phyloP scores from a whole-genome alignment of 2,888 invertebrate species.

The Eilema griseolum region DNA sequence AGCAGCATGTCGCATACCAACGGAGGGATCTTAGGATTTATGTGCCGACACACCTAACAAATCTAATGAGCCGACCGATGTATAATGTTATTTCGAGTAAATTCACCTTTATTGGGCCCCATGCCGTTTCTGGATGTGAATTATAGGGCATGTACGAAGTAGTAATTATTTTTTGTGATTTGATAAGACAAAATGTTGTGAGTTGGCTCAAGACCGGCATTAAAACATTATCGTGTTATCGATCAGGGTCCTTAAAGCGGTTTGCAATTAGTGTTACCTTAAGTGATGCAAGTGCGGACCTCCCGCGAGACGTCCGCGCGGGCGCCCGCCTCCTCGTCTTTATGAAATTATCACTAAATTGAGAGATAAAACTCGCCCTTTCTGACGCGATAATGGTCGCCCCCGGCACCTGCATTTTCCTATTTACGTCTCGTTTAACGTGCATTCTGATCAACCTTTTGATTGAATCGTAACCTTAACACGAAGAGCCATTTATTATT shows the following conservation, averaged over 20 bases:
- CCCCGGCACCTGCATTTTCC: slow-evolving; percentile 65
- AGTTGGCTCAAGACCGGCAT: slow-evolving; percentile 69
- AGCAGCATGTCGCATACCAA: slow-evolving; percentile 73
- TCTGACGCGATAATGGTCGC: slow-evolving; percentile 77
- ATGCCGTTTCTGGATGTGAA: slow-evolving; percentile 33
- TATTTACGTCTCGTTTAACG: slow-evolving; percentile 69
- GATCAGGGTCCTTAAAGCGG: slow-evolving; percentile 79
- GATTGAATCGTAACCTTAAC: slow-evolving; percentile 46
- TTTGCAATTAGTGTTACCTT: slow-evolving; percentile 77
- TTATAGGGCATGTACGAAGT: slow-evolving; percentile 54
- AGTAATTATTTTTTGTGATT: slow-evolving; percentile 54
- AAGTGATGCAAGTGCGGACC: slow-evolving; percentile 68
- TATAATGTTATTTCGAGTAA: slow-evolving; percentile 43
- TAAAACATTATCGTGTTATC: slow-evolving; percentile 82
- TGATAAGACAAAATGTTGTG: slow-evolving; percentile 66
- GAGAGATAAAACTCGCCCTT: slow-evolving; percentile 78
- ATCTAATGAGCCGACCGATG: slow-evolving; percentile 47
- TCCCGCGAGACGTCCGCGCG: slow-evolving; percentile 64
- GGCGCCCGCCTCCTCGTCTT: slow-evolving; percentile 65
- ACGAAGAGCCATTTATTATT: slow-evolving; percentile 17
- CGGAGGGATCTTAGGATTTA: slow-evolving; percentile 54
- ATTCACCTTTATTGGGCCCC: slow-evolving; percentile 38
- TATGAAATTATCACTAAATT: slow-evolving; percentile 83
- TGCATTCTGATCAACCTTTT: slow-evolving; percentile 44
- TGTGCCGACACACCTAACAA: slow-evolving; percentile 51